phyloP scores from a whole-genome alignment of 2,888 invertebrate genomes.

The Rapana venosa region DNA sequence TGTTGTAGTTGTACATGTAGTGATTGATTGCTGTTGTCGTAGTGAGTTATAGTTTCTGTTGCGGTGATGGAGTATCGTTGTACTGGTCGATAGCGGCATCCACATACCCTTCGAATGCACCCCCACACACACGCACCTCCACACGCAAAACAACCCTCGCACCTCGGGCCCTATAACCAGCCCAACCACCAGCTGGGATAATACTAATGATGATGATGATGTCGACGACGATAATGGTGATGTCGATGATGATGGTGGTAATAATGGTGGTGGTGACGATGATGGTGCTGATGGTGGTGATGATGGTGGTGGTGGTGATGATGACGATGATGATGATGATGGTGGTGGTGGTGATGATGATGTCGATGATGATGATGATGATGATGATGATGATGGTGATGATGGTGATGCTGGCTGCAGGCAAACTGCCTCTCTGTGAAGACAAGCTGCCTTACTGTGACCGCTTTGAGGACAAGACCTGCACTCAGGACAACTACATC shows the following conservation, averaged over 20 bases:
- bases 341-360: not conserved
- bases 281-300: constrained; percentile 9
- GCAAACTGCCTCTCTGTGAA: constrained; percentile 29
- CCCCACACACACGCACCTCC: too few species aligned
- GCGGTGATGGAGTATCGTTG: too few species aligned
- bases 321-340: too few species aligned
- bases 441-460: constrained; percentile 40
- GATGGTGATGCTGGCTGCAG: not conserved
- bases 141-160: too few species aligned
- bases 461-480: constrained; percentile 28
- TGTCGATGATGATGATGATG: not conserved
- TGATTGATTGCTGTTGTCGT: too few species aligned
- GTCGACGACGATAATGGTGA: not conserved
- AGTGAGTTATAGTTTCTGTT: too few species aligned
- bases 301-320: not conserved
- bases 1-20: too few species aligned
- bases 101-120: too few species aligned
- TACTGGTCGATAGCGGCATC: too few species aligned
- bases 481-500: not conserved
- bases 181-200: too few species aligned
- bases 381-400: not conserved
- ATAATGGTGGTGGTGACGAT: constrained; percentile 30
- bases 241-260: not conserved
- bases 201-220: not conserved
- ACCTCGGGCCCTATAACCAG: too few species aligned